These are phyloP conservation scores for Karalla daura DNA, from an alignment of 2,797 vertebrate species.

Conservation along the genomic window DNA sequence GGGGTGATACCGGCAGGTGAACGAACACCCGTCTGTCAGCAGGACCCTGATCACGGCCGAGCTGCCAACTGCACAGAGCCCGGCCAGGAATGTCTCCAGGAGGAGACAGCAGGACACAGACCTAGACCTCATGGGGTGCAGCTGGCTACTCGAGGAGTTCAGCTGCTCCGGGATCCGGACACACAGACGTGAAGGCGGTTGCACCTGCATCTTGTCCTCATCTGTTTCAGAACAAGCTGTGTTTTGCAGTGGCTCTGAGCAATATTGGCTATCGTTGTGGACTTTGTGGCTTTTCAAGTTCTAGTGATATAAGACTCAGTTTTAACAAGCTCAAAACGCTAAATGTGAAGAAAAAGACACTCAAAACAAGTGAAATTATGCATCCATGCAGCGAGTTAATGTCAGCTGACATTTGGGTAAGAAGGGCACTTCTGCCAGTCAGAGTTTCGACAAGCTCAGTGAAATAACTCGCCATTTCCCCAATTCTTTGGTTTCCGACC, in stretches of 20 bases:
- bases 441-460: not conserved
- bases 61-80: slow-evolving; percentile 56
- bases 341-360: no score
- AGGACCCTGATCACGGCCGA: slow-evolving; percentile 67
- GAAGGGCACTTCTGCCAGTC: no score
- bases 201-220: not conserved
- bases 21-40: slow-evolving; percentile 76
- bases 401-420: no score
- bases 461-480: no score
- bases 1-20: slow-evolving; percentile 74
- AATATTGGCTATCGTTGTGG: no score
- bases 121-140: slow-evolving; percentile 13
- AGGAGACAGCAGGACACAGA: slow-evolving; percentile 22
- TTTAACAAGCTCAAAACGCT: no score
- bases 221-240: not conserved
- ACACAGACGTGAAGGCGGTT: not conserved
- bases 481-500: not conserved
- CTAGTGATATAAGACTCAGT: no score
- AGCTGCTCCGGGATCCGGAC: slow-evolving; percentile 1
- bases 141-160: slow-evolving; percentile 1
- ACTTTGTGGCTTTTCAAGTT: no score
- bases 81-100: slow-evolving; percentile 51
- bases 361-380: no score
- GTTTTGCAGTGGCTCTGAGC: not conserved
- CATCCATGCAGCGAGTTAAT: no score